Percentiles rank a stretch among this genome's conserved stretches.
Evolutionary conservation across 2,797 vertebrate genomes (phyloP).

Genomic region (Kryptopterus vitreolus): DNA sequence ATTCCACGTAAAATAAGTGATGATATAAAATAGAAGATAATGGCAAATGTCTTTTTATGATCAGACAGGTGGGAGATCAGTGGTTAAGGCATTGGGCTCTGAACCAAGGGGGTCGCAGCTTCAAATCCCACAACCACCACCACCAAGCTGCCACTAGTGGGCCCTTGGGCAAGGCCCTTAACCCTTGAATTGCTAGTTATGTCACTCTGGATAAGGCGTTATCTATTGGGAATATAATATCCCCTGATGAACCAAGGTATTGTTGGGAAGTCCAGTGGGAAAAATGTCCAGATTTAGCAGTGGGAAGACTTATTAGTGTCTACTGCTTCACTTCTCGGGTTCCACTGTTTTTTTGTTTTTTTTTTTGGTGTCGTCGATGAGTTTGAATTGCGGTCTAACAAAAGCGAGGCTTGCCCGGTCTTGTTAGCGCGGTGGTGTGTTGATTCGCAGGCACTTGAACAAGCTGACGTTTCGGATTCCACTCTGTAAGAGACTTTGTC

Average conservation of each 20-base stretch:
- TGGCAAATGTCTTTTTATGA: background rate
- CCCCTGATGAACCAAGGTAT: background rate
- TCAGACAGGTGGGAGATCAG: background rate
- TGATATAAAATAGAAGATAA: background rate
- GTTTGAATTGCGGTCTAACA: background rate
- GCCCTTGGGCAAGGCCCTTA: too few relatives aligned
- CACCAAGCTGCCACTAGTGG: too few relatives aligned
- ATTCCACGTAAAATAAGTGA: background rate
- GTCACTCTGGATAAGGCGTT: too few relatives aligned
- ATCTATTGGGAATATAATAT: too few relatives aligned
- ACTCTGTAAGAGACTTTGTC: slow-evolving; percentile 39
- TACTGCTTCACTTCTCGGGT: background rate
- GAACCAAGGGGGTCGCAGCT: too few relatives aligned
- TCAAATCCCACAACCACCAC: too few relatives aligned
- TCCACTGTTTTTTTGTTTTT: slow-evolving; percentile 21
- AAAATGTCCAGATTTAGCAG: background rate
- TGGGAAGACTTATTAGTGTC: background rate
- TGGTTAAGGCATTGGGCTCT: too few relatives aligned
- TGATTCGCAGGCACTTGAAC: slow-evolving; percentile 36
- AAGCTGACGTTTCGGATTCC: slow-evolving; percentile 8
- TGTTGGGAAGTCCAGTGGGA: background rate
- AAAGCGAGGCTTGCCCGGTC: slow-evolving; percentile 17
- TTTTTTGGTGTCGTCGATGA: background rate
- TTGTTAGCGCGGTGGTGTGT: slow-evolving; percentile 25
- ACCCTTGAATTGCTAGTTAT: too few relatives aligned